Evolutionary conservation across 1,140 invertebrate genomes (phyloP), one percentile per base, ranked within the genome.

Genomic region (Oedothorax gibbosus): DNA sequence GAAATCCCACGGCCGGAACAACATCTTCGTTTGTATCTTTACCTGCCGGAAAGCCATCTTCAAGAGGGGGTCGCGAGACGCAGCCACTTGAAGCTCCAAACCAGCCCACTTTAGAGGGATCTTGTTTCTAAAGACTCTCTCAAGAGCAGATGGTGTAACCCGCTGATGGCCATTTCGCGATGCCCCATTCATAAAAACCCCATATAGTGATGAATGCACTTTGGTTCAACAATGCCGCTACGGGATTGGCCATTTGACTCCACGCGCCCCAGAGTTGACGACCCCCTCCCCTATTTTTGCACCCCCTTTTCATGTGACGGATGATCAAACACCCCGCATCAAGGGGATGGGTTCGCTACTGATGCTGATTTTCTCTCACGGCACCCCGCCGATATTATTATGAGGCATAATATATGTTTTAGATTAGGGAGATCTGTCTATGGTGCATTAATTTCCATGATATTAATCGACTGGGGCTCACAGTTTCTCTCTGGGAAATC

Each of bases 41-140:
- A 88, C 79, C 75, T 87, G 85, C 76, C 81, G 87, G 68, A 86
- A 87, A 76, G 84, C 86, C 85, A 86, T 87, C 69, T 10, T 35
- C 54, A 35, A 65, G 21, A 18, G 11, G 60, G 50, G 57, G 51
- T 78, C 75, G 64, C 81, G 72, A 57, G 81, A 73, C 80, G 64
- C 54, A 65, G 60, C 68, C 80, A 66, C 71, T 76, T 54, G 60
- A 56, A 65, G 53, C 73, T 85, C 56, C 14, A 49, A 57, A 18
- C 54, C 21, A 71, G 66, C 20, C 12, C 80, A 83, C 80, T 84
- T 84, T 50, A 66, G 72, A 76, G 53, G 75, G 62, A 85, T 85
- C 83, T 77, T 78, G 83, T 85, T 85, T 85, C 73, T 62, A 78
- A 85, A 85, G 75, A 35, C 3, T 76, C 35, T 49, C 62, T 68